Percentiles rank a stretch among this genome's conserved stretches.
phyloP scores from a whole-genome alignment of 1,140 invertebrate species.

The Melipona quadrifasciata region DNA sequence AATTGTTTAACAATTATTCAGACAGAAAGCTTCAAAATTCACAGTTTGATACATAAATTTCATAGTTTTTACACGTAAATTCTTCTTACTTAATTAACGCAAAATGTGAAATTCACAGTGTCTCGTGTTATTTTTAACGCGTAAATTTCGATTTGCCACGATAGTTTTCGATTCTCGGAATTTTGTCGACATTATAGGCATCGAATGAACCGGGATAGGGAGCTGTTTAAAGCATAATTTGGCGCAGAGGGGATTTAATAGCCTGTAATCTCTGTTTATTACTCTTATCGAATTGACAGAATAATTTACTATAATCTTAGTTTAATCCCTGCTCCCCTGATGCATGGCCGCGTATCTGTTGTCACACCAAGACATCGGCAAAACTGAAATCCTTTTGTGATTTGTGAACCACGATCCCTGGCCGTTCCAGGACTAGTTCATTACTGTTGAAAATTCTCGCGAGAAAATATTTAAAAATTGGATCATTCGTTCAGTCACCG shows the following conservation, averaged over 20 bases:
- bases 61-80: not conserved
- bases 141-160: not conserved
- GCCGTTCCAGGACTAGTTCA: too few species aligned
- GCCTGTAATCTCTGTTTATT: conserved; percentile 31
- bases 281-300: conserved; percentile 36
- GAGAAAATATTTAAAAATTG: not conserved
- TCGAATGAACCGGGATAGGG: not conserved
- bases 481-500: not conserved
- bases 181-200: not conserved
- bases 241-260: not conserved
- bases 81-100: not conserved
- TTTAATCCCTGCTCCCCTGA: conserved; percentile 16
- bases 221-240: not conserved
- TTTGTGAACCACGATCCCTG: not conserved
- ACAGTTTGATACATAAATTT: not conserved
- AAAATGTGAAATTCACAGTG: not conserved
- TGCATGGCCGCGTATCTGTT: not conserved
- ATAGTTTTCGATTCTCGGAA: not conserved
- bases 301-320: conserved; percentile 42
- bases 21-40: not conserved
- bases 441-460: not conserved
- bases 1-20: not conserved
- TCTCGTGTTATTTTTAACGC: not conserved
- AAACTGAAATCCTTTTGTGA: conserved; percentile 21
- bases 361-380: not conserved